Percentiles rank a stretch among this genome's conserved stretches.
These are phyloP conservation scores for Plusia festucae DNA, from an alignment of 2,888 invertebrate species.

Conservation along the genomic window DNA sequence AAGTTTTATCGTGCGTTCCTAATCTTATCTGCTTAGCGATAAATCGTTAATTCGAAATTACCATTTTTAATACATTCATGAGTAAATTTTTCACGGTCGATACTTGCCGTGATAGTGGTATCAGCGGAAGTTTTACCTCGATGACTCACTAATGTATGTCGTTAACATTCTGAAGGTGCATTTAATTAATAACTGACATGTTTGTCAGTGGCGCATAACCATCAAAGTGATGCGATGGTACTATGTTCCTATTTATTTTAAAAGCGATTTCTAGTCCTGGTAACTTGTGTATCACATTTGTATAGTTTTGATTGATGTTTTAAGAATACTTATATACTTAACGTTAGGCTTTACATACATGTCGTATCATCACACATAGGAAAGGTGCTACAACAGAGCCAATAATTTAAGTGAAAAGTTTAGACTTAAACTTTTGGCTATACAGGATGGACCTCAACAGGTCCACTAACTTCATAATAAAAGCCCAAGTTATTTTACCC, in stretches of 20 bases:
- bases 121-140: not conserved
- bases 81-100: conserved; percentile 3
- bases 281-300: no score
- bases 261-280: not conserved
- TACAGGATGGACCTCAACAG: not conserved
- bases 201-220: conserved; percentile 1
- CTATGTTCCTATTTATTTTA: no score
- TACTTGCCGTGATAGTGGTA: not conserved
- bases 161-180: conserved; percentile 15
- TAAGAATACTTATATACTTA: no score
- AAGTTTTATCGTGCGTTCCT: not conserved
- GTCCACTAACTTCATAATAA: not conserved
- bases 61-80: conserved; percentile 1
- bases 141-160: conserved; percentile 29
- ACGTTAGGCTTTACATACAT: no score
- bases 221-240: conserved; percentile 7
- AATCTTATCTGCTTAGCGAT: conserved; percentile 6
- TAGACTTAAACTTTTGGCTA: no score
- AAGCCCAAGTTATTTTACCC: not conserved
- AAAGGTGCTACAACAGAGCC: no score
- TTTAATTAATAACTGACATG: conserved; percentile 25
- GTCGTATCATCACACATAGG: no score
- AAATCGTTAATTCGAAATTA: conserved; percentile 9
- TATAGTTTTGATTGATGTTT: no score
- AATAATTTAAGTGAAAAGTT: no score